These are phyloP conservation scores for Calidris pygmaea DNA, from an alignment of 2,113 vertebrate genomes.

Conservation along the genomic window DNA sequence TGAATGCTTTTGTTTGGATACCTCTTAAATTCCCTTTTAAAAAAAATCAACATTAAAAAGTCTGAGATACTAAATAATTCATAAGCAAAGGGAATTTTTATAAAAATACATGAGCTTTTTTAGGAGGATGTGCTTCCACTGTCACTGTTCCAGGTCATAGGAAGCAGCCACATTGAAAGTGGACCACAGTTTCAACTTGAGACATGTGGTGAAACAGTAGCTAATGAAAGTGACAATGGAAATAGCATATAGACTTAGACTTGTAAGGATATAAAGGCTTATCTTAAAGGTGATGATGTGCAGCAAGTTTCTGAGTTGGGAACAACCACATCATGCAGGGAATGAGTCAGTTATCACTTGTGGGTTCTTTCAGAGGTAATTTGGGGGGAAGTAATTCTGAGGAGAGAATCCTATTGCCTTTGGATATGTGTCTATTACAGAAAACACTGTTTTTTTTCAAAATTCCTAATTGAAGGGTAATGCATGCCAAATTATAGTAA, in stretches of 20 bases:
- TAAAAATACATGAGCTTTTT: constrained; percentile 19
- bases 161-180: background rate
- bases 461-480: background rate
- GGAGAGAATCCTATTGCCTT: background rate
- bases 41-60: background rate
- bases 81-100: constrained; percentile 21
- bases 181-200: background rate
- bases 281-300: background rate
- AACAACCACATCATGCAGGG: background rate
- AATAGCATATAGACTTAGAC: background rate
- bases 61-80: background rate
- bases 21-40: background rate
- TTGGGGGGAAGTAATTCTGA: background rate
- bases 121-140: background rate
- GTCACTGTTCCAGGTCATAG: background rate
- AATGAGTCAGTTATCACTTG: background rate
- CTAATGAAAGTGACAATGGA: background rate
- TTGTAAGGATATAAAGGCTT: background rate
- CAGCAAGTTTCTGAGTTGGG: background rate
- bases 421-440: background rate
- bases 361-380: background rate
- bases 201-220: background rate
- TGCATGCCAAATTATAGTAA: background rate
- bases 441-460: background rate
- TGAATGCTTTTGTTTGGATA: background rate